Conservation (phyloP, 2,888 invertebrate species). For the Uloborus plumipes region DNA sequence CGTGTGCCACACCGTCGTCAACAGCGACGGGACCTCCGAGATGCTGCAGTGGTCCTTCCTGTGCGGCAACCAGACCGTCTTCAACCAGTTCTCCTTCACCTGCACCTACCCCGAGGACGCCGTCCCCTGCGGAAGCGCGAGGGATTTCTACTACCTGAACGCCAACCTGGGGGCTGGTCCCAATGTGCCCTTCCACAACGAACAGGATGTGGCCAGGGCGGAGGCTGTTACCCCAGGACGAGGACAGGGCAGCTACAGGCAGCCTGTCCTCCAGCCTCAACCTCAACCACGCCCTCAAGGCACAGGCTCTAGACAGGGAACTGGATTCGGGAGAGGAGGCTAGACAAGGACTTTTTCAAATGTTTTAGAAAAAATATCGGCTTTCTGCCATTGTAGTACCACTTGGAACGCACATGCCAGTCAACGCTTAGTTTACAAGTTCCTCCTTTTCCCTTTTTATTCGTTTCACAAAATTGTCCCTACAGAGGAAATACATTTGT, state of each 20-base stretch:
- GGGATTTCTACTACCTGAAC: constrained; percentile 65
- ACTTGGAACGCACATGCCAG: too few species aligned
- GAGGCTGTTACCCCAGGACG: constrained; percentile 53
- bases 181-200: constrained; percentile 60
- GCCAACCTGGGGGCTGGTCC: constrained; percentile 62
- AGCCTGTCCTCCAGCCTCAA: constrained; percentile 5
- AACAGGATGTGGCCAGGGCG: constrained; percentile 58
- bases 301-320: not conserved
- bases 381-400: too few species aligned
- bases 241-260: constrained; percentile 8
- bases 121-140: constrained; percentile 60
- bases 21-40: constrained; percentile 54
- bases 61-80: constrained; percentile 66
- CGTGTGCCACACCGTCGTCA: constrained; percentile 58
- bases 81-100: constrained; percentile 65
- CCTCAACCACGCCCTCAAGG: not conserved
- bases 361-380: too few species aligned
- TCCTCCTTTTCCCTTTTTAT: too few species aligned
- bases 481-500: too few species aligned
- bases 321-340: not conserved
- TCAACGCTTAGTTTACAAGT: too few species aligned
- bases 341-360: not conserved
- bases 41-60: constrained; percentile 65
- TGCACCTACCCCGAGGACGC: constrained; percentile 64
- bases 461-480: too few species aligned